A percentile compares a stretch with the other conserved stretches of the same genome.
Conservation (phyloP, 2,113 vertebrate genomes). For the Pao palembangensis region DNA sequence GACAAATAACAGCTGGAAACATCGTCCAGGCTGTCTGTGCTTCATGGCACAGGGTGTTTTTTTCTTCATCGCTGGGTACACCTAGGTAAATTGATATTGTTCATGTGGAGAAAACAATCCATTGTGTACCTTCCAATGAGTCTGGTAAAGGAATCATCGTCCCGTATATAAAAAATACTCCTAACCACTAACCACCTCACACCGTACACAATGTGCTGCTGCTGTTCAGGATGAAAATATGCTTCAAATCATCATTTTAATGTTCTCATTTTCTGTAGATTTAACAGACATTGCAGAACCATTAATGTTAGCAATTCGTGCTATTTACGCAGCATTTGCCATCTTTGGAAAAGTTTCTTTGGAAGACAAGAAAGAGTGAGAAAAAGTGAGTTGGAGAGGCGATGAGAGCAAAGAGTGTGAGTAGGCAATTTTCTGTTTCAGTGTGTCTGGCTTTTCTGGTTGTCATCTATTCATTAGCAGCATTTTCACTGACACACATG, state of each 20-base stretch:
- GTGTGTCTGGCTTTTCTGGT: conserved; percentile 56
- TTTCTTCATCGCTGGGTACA: conserved; percentile 43
- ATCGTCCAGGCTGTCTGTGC: conserved; percentile 38
- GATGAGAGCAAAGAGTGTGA: conserved; percentile 30
- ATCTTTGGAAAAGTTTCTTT: conserved; percentile 1
- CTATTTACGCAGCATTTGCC: conserved; percentile 5
- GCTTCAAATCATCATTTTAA: conserved; percentile 43
- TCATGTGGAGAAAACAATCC: conserved; percentile 49
- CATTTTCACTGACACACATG: conserved; percentile 60
- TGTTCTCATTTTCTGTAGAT: conserved; percentile 50
- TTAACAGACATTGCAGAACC: conserved; percentile 21
- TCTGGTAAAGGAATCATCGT: conserved; percentile 38
- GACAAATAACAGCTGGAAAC: conserved; percentile 46
- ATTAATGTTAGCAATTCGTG: conserved; percentile 14
- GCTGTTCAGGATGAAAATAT: conserved; percentile 39
- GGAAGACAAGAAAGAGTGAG: conserved; percentile 5
- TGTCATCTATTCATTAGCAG: conserved; percentile 68
- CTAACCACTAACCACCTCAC: conserved; percentile 26
- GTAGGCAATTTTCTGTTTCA: conserved; percentile 46
- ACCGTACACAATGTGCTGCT: conserved; percentile 41
- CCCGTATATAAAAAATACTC: conserved; percentile 21
- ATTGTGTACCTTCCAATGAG: conserved; percentile 49
- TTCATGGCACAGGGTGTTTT: conserved; percentile 48
- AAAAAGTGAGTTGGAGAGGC: conserved; percentile 5
- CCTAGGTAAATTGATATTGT: conserved; percentile 49